Base-by-base conservation (phyloP, 2,888 invertebrate genomes). In the Xiphydria camelus region DNA sequence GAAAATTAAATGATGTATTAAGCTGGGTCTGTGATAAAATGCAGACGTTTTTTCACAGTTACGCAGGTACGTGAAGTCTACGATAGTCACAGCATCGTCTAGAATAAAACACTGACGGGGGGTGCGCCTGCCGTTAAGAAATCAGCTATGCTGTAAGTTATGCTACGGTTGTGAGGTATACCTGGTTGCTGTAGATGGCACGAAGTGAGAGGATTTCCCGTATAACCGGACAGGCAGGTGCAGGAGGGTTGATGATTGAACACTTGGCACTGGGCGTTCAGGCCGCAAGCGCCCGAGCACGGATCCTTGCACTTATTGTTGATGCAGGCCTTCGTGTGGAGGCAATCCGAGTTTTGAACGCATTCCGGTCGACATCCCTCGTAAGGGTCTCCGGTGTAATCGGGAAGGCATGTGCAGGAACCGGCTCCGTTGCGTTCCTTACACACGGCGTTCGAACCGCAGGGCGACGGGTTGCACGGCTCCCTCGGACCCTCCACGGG, bases 331-430 rank as follows among this genome's bases (percentile, higher is more conserved):
- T 83, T 86, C 56, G 84, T 82, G 64, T 82, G 82, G 4, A 85
- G 80, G 75, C 93, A 94, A 64, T 94, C 92, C 5, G 88, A 85
- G 73, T 92, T 92, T 59, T 88, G 82, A n/a, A 91, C 85, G 73
- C 93, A 93, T 80, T 93, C 91, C 18, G 92, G 92, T 68, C 90
- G 81, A 73, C 93, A 93, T 66, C 89, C 88, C 31, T 87, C 79
- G 64, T 92, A 91, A 2, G 92, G 92, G 78, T 92, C 91, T 39
- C 93, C 92, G 63, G 85, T 87, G 74, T 90, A 92, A 64, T 90
- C 89, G 45, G 86, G 82, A 53, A 89, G 78, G 77, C 92, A 93
- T 51, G 83, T 81, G 74, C 92, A 93, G 50, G 91, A 89, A 34
- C 91, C 91, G 44, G 86, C 86, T 58, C 87, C 88, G 66, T 88